Evolutionary conservation across 2,888 invertebrate species (phyloP).

Genomic region (Tachystola acroxantha): DNA sequence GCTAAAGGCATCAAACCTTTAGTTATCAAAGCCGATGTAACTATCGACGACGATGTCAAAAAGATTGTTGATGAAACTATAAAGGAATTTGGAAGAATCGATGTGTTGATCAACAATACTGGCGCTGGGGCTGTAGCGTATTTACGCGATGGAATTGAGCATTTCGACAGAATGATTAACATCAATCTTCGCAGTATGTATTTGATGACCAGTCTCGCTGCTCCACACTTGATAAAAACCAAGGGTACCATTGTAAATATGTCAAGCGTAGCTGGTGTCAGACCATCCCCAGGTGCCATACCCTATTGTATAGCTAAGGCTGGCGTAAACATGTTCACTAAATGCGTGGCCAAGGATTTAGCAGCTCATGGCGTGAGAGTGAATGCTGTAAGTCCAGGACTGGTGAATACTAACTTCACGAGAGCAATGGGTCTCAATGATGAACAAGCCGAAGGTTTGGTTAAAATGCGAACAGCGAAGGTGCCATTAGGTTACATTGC

Average conservation of each 20-base stretch:
- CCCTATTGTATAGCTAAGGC: conserved; percentile 84
- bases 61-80: conserved; percentile 23
- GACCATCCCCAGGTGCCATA: background rate
- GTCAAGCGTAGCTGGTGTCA: background rate
- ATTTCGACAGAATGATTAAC: conserved; percentile 25
- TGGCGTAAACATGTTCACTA: conserved; percentile 74
- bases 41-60: conserved; percentile 24
- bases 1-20: conserved; percentile 14
- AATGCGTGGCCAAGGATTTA: too few relatives aligned
- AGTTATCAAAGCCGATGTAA: conserved; percentile 27
- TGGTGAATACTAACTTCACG: conserved; percentile 61
- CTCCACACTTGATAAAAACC: conserved; percentile 22
- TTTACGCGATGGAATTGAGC: conserved; percentile 14
- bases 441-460: too few relatives aligned
- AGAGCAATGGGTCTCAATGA: too few relatives aligned
- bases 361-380: conserved; percentile 81
- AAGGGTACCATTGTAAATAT: background rate
- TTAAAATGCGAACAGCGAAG: too few relatives aligned
- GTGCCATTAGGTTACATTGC: too few relatives aligned
- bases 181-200: conserved; percentile 25
- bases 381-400: conserved; percentile 86
- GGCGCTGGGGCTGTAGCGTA: conserved; percentile 19
- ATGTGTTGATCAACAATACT: conserved; percentile 39
- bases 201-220: conserved; percentile 22
- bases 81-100: conserved; percentile 27